phyloP scores from a whole-genome alignment of 2,113 vertebrate genomes.

The Phalacrocorax aristotelis region DNA sequence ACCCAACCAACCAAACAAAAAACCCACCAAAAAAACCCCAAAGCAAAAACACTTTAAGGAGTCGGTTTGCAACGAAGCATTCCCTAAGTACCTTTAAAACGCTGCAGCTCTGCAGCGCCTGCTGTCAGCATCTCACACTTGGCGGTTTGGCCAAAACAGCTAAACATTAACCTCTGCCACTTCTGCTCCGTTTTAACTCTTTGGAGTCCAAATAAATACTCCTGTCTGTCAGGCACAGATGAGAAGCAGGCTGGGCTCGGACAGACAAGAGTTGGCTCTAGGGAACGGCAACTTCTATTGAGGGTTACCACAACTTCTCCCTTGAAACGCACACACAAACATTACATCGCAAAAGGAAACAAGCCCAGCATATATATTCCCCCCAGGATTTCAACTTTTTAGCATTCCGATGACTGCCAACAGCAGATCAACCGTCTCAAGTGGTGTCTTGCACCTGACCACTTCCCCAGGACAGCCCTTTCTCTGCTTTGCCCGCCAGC shows the following conservation, averaged over 20 bases:
- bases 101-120: neutral
- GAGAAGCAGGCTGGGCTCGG: neutral
- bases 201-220: neutral
- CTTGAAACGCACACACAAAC: rapidly evolving
- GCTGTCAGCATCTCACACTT: neutral
- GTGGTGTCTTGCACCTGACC: neutral
- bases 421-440: neutral
- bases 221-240: rapidly evolving
- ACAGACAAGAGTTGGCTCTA: neutral
- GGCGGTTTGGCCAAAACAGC: neutral
- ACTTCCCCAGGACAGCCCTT: neutral
- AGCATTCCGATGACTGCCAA: neutral
- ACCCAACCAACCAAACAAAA: too few species aligned
- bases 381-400: neutral
- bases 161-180: neutral
- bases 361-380: neutral
- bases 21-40: too few species aligned
- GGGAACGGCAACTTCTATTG: neutral
- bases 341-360: neutral
- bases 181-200: neutral
- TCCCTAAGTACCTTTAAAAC: neutral
- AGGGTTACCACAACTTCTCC: neutral
- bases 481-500: neutral
- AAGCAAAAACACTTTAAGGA: neutral
- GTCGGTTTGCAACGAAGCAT: neutral